A percentile compares a stretch with the other conserved stretches of the same genome.
These are phyloP conservation scores for Lemur catta DNA, from an alignment of 2,797 vertebrate genomes.

Conservation along the genomic window DNA sequence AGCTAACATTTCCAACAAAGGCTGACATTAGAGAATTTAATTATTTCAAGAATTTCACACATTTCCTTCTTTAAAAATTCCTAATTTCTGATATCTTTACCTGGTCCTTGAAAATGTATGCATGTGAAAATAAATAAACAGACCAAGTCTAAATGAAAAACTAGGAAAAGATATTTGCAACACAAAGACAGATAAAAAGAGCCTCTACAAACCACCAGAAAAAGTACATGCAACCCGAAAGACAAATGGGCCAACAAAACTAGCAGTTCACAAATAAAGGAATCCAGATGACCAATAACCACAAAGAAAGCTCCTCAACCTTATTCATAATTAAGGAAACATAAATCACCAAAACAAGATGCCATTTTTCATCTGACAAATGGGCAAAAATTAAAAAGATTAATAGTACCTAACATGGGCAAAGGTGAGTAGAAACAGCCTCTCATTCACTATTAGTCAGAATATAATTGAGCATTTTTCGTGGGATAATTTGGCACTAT, in stretches of 20 bases:
- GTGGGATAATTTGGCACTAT: background rate
- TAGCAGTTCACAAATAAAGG: background rate
- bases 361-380: conserved; percentile 46
- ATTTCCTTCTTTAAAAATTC: background rate
- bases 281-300: conserved; percentile 30
- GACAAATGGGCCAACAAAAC: conserved; percentile 30
- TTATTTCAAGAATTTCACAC: conserved; percentile 17
- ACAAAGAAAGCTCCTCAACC: background rate
- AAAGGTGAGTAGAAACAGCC: background rate
- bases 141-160: conserved; percentile 2
- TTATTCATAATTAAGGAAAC: conserved; percentile 37
- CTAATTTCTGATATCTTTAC: background rate
- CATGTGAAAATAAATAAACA: background rate
- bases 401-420: background rate
- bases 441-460: background rate
- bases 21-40: background rate
- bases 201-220: background rate
- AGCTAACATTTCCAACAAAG: conserved; percentile 28
- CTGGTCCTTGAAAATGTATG: conserved; percentile 12
- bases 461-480: background rate
- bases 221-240: background rate
- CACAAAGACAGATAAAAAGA: background rate
- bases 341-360: conserved; percentile 29
- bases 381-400: conserved; percentile 26
- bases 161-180: background rate